Percentiles rank a stretch among this genome's conserved stretches.
phyloP scores from a whole-genome alignment of 1,140 invertebrate species.

The Ladona fulva region DNA sequence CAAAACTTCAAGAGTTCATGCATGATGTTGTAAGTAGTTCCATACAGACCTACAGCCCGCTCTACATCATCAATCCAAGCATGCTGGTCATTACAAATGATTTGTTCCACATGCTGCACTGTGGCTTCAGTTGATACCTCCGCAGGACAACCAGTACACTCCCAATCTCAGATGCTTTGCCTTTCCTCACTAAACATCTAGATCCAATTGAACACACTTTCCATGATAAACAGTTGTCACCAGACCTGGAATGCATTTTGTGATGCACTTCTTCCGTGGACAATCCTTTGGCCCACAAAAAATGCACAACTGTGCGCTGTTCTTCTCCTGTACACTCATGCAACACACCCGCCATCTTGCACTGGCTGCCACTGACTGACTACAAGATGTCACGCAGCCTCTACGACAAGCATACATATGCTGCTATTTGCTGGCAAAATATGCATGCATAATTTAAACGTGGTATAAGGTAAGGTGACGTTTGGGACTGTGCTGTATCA shows the following conservation, averaged over 20 bases:
- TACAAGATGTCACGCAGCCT: too few species aligned
- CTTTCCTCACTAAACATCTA: constrained; percentile 6
- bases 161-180: not conserved
- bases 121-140: constrained; percentile 8
- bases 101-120: constrained; percentile 10
- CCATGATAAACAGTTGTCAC: constrained; percentile 11
- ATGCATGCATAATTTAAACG: too few species aligned
- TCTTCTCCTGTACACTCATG: too few species aligned
- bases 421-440: too few species aligned
- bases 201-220: constrained; percentile 18
- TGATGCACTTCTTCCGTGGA: not conserved
- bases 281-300: too few species aligned
- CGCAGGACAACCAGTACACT: too few species aligned
- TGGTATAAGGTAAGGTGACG: too few species aligned
- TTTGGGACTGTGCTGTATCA: too few species aligned
- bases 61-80: not conserved
- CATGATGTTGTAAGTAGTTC: not conserved
- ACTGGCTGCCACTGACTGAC: too few species aligned
- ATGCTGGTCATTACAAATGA: not conserved
- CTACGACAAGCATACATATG: too few species aligned
- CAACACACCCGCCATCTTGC: too few species aligned
- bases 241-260: not conserved
- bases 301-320: too few species aligned
- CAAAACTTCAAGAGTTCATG: not conserved
- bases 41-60: not conserved